Percentiles rank a stretch among this genome's conserved stretches.
These are phyloP conservation scores for Sylvia atricapilla DNA, from an alignment of 2,113 vertebrate genomes.

Conservation along the genomic window DNA sequence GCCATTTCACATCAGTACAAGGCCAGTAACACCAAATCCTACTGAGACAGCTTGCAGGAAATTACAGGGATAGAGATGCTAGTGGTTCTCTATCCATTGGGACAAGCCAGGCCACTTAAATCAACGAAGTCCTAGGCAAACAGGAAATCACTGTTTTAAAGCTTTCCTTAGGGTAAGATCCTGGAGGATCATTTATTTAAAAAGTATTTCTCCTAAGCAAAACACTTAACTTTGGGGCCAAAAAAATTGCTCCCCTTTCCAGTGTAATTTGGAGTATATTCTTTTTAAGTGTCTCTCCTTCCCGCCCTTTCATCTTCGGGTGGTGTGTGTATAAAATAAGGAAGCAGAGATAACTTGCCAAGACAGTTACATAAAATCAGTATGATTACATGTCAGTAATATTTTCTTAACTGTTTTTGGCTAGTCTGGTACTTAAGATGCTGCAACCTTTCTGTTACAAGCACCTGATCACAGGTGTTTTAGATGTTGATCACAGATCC, in stretches of 20 bases:
- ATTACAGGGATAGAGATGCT: constrained; percentile 31
- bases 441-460: constrained; percentile 21
- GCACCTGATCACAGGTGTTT: constrained; percentile 34
- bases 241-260: neutral
- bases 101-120: neutral
- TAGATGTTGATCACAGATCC: constrained; percentile 11
- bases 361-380: neutral
- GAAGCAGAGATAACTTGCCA: neutral
- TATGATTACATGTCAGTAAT: neutral
- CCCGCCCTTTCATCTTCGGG: neutral
- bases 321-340: neutral
- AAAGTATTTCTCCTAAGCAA: neutral
- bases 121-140: neutral
- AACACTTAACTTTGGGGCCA: neutral
- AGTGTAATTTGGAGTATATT: neutral
- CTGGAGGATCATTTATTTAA: neutral
- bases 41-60: constrained; percentile 30
- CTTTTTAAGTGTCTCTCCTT: neutral
- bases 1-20: neutral
- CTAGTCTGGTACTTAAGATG: neutral
- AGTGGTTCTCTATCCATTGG: neutral
- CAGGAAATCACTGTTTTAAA: constrained; percentile 36
- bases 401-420: neutral
- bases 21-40: constrained; percentile 26
- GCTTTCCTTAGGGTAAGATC: neutral